Evolutionary conservation across 2,113 vertebrate genomes (phyloP), one percentile per base, ranked within the genome.

Genomic region (Lasiurus cinereus): DNA sequence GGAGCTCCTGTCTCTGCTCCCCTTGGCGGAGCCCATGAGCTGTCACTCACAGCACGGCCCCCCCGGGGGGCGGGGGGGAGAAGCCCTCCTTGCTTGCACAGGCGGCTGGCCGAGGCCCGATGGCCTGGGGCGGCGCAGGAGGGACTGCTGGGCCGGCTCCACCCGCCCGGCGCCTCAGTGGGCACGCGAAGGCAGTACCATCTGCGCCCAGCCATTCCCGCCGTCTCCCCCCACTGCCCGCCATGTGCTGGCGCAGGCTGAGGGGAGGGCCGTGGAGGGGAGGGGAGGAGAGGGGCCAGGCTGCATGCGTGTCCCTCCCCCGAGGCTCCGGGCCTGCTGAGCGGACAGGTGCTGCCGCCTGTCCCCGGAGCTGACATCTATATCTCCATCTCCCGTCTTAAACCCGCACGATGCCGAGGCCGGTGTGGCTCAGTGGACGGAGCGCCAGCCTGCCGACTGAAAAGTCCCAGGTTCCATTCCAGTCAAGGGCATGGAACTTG

Each of bases 311-410:
- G 87, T 96, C 97, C 96, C 97, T 98, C 97, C 96, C 98, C 95
- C 1, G 8, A 98, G 98, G 98, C 98, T 97, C 85, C 36, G 97
- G 97, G 97, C 98, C 98, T 98, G 98, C 98, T 98, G 98, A 98
- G 98, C 77, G 95, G 98, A 98, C 98, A 99, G 98, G 98, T 98
- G 98, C 98, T 98, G 96, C 97, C 97, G 97, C 94, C 97, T 98
- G 98, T 98, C 98, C 98, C 97, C 52, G 88, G 88, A 96, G 97
- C 98, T 99, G 98, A 99, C 98, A 98, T 98, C 98, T 98, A 98
- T 98, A 99, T 98, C 98, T 98, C 98, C 88, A 84, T 96, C 97
- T 39, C 39, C 39, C 39, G 39, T 39, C 39, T 39, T 39, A 3
- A 39, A 39, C 39, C 39, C 3, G 39, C 39, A 39, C 39, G 39